Evolutionary conservation across 1,140 invertebrate genomes (phyloP).

Genomic region (Bombus picipes): DNA sequence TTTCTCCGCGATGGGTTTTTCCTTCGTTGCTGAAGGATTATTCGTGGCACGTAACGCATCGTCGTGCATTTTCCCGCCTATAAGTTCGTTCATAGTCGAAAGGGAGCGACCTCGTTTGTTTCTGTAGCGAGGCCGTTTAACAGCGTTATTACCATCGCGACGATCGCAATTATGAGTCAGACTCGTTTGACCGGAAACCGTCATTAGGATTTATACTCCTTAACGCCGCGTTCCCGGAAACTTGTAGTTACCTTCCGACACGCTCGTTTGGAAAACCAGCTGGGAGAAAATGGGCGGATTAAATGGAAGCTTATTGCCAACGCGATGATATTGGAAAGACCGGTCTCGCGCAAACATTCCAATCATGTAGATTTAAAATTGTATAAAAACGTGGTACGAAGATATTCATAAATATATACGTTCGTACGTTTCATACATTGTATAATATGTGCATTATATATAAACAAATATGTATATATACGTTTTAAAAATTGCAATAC

Average conservation of each 20-base stretch:
- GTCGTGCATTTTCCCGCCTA: neutral
- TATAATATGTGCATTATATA: too few species aligned
- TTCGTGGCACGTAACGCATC: neutral
- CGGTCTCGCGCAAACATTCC: too few species aligned
- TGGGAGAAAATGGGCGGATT: neutral
- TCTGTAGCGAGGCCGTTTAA: neutral
- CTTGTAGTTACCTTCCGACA: neutral
- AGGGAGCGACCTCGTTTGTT: neutral
- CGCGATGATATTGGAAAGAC: neutral
- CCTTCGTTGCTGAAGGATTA: neutral
- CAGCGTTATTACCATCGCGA: neutral
- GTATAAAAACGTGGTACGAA: neutral
- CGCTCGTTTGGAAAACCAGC: neutral
- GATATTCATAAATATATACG: too few species aligned
- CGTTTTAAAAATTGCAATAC: too few species aligned
- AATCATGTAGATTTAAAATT: neutral
- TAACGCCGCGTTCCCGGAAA: neutral
- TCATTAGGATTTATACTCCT: neutral
- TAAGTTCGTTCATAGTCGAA: neutral
- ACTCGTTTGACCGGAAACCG: conserved; percentile 4
- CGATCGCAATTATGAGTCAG: neutral
- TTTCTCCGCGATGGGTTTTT: neutral
- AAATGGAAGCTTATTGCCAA: neutral
- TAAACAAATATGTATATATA: too few species aligned
- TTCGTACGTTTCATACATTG: too few species aligned